Percentiles rank a stretch among this genome's conserved stretches.
These are phyloP conservation scores for Drosophila barbarae DNA, from an alignment of 2,888 invertebrate genomes.

Conservation along the genomic window DNA sequence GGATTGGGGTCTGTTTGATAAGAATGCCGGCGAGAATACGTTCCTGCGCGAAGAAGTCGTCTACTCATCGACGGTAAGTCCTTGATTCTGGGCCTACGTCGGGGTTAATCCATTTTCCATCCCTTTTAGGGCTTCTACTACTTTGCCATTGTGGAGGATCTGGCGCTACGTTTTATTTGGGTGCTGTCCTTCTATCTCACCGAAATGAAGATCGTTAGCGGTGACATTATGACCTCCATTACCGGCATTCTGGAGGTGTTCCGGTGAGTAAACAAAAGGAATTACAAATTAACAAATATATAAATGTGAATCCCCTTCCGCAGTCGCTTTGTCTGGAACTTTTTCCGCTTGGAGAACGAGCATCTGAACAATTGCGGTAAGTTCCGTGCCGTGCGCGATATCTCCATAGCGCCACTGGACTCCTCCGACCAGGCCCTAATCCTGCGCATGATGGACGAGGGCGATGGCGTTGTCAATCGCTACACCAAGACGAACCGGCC, in stretches of 20 bases:
- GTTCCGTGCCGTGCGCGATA: constrained; percentile 98
- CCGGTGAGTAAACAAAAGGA: constrained; percentile 81
- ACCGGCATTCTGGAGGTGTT: constrained; percentile 93
- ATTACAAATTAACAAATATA: neutral
- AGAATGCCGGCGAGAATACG: constrained; percentile 93
- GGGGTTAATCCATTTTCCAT: neutral
- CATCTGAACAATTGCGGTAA: constrained; percentile 99
- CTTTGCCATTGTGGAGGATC: constrained; percentile 97
- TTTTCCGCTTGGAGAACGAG: constrained; percentile 99
- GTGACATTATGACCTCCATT: constrained; percentile 91
- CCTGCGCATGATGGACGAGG: constrained; percentile 96
- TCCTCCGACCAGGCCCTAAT: constrained; percentile 95
- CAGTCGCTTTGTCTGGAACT: constrained; percentile 99
- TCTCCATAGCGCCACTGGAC: constrained; percentile 95
- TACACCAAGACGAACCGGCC: constrained; percentile 83
- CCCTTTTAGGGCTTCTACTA: constrained; percentile 88
- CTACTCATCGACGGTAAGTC: constrained; percentile 91
- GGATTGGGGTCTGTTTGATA: constrained; percentile 99
- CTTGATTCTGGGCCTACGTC: neutral
- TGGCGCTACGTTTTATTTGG: constrained; percentile 96
- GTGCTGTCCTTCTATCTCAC: constrained; percentile 91
- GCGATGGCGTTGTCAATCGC: constrained; percentile 90
- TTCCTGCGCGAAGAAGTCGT: constrained; percentile 97
- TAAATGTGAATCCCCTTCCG: neutral
- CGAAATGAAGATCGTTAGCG: constrained; percentile 87